Evolutionary conservation across 2,888 invertebrate species (phyloP).

Genomic region (Tyria jacobaeae): DNA sequence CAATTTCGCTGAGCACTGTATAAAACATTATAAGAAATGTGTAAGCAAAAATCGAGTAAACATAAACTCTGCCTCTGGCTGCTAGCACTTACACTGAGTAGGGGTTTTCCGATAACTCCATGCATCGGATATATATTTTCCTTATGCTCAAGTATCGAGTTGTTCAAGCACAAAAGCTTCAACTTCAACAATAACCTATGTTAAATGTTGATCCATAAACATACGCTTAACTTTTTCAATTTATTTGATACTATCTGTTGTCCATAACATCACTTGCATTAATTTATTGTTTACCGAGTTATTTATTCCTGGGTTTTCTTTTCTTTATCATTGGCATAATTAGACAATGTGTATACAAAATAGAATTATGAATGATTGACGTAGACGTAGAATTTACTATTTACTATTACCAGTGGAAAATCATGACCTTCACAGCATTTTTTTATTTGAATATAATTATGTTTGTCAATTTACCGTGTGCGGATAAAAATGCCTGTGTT

Average conservation of each 20-base stretch:
- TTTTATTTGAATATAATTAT: no score
- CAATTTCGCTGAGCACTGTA: background rate
- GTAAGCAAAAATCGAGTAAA: background rate
- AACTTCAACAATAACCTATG: background rate
- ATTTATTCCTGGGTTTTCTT: no score
- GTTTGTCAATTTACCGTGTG: no score
- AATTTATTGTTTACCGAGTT: background rate
- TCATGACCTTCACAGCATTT: no score
- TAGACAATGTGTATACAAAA: no score
- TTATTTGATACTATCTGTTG: background rate
- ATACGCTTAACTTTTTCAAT: background rate
- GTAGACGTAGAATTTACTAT: no score
- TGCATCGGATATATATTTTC: constrained; percentile 18
- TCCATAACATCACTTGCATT: background rate
- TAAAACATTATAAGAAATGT: background rate
- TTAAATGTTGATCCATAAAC: background rate
- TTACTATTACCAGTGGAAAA: no score
- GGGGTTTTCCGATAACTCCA: constrained; percentile 17
- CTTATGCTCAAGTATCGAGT: constrained; percentile 7
- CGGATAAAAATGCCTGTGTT: no score
- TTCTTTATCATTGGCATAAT: no score
- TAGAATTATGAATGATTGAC: no score
- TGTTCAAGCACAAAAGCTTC: constrained; percentile 7
- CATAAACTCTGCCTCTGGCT: background rate
- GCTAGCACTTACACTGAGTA: constrained; percentile 12